A percentile compares a stretch with the other conserved stretches of the same genome.
Evolutionary conservation across 37 sponge, comb jelly and placozoan species (phyloP).

Genomic region (Beroe ovata): DNA sequence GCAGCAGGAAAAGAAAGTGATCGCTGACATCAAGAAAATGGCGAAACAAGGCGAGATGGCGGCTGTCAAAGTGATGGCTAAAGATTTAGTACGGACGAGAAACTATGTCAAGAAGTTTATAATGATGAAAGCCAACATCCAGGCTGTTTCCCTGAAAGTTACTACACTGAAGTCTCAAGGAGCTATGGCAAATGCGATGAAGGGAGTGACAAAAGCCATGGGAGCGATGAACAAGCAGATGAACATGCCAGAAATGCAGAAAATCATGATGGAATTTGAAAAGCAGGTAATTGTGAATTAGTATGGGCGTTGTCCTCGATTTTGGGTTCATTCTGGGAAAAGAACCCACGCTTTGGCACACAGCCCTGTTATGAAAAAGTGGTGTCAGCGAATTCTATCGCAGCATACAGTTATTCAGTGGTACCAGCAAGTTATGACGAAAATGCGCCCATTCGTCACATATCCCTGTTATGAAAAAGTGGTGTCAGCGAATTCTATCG

Average conservation of each 20-base stretch:
- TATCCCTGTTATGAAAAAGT: no score
- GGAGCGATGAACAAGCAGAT: constrained; percentile 81
- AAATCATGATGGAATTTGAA: constrained; percentile 99
- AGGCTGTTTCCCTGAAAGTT: constrained; percentile 90
- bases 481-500: no score
- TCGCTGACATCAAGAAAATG: constrained; percentile 96
- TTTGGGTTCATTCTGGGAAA: not conserved
- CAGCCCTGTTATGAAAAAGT: no score
- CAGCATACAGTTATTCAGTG: no score
- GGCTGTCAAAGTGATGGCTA: constrained; percentile 64
- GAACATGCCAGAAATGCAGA: constrained; percentile 94
- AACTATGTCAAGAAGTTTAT: constrained; percentile 93
- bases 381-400: no score
- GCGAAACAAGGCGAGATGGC: constrained; percentile 96
- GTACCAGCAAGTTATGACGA: no score
- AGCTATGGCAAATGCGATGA: constrained; percentile 98
- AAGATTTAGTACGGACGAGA: constrained; percentile 89
- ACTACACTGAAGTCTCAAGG: constrained; percentile 89
- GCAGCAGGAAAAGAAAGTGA: constrained; percentile 93
- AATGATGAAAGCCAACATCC: constrained; percentile 94
- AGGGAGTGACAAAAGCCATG: constrained; percentile 94
- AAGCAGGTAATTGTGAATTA: constrained; percentile 51
- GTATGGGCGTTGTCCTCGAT: not conserved
- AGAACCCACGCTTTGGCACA: not conserved
- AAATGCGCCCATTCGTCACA: no score